Evolutionary conservation across 2,113 vertebrate species (phyloP).

Genomic region (Australoheros scitulus): DNA sequence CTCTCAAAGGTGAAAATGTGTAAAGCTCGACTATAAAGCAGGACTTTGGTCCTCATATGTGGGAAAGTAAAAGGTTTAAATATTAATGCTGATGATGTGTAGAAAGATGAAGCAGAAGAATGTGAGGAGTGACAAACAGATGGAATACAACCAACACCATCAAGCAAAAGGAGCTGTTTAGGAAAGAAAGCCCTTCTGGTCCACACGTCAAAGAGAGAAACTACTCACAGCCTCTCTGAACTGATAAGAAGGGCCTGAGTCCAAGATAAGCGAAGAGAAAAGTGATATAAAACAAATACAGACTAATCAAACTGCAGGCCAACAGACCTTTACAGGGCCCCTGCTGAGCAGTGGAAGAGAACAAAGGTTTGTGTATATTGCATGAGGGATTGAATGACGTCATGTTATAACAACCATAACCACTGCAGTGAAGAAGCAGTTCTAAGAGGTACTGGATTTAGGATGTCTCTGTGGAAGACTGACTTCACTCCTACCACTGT

Average conservation of each 20-base stretch:
- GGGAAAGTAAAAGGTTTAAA: not conserved
- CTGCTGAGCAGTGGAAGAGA: not conserved
- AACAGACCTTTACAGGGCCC: not conserved
- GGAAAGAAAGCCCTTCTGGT: not conserved
- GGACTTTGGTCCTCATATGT: not conserved
- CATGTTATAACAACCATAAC: not conserved
- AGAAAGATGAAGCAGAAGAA: not conserved
- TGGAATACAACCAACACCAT: not conserved
- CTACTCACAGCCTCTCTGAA: not conserved
- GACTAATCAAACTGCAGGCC: not conserved
- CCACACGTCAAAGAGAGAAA: not conserved
- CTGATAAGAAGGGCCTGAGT: not conserved
- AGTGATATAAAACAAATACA: not conserved
- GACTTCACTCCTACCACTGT: not conserved
- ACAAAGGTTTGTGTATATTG: not conserved
- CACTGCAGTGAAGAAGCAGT: not conserved
- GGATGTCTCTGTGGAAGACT: not conserved
- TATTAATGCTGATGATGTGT: not conserved
- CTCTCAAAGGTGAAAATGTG: conserved; percentile 1
- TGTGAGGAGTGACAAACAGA: not conserved
- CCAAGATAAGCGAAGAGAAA: not conserved
- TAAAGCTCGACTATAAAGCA: conserved; percentile 3
- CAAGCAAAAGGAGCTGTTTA: not conserved
- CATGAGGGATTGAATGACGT: not conserved
- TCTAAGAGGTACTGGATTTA: not conserved